Evolutionary conservation across 2,888 invertebrate genomes (phyloP), one percentile per base, ranked within the genome.

Genomic region (Leptura quadrifasciata): DNA sequence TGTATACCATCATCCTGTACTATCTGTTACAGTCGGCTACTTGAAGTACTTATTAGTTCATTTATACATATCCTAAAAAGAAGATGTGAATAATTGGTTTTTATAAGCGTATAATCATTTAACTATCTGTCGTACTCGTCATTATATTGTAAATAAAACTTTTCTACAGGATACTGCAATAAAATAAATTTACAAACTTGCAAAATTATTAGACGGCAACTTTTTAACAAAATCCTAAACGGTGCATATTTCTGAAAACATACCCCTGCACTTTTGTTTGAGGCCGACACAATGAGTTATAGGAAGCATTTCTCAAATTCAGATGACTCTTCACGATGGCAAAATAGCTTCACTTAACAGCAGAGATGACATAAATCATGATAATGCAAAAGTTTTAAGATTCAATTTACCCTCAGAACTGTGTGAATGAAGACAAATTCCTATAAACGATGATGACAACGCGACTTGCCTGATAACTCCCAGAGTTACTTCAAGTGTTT

Each of bases 341-440:
- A 79, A 81, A 83, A 81, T 82, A 81, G 82, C 76, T 79, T 78
- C 84, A 81, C 84, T 85, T 83, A 69, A 69, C 69, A 69, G 69
- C 39, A 39, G 60, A 57, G 71, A 61, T 52, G 71, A 71, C 85
- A 86, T 87, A 87, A 87, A 86, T 86, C 86, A 86, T 86, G 86
- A 87, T 86, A 86, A 87, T 86, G 85, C 83, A 83, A 83, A 85
- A 86, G 85, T 86, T 86, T 84, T 83, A 85, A 83, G 84, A 86
- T 86, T 86, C 85, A 86, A 86, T 86, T 86, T 86, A 79, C 79
- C 80, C 80, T 76, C 81, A 76, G 79, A 81, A 79, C 79, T 81
- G 80, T 80, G 79, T 72, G 82, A 85, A 85, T 85, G 82, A 85
- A 85, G 85, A 86, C 85, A 84, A 84, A 85, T 85, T 82, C 75